Base-by-base conservation (phyloP, 2,113 vertebrate species). In the Rhinopomastus cyanomelas region DNA sequence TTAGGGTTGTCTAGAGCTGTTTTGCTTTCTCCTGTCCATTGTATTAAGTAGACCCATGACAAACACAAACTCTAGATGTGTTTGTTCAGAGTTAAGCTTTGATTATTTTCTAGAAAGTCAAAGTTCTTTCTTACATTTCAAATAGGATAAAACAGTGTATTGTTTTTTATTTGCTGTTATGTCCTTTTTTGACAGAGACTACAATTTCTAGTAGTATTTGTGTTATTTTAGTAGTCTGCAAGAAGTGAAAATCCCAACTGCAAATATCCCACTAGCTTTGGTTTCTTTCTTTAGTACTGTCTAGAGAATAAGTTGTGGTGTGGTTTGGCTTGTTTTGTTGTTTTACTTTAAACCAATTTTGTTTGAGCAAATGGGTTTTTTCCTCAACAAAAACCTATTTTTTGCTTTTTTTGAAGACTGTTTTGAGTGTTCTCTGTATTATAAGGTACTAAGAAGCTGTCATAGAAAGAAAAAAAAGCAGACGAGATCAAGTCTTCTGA, bases 301-400 rank as follows among this genome's bases (percentile, higher is more conserved):
- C 0, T 0, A 52, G 34, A 84, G 34, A 52, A 30, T 14, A 55
- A 36, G 2, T 29, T 53, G 9, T 3, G 1, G 21, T 77, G 52
- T 22, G 27, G 32, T 21, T 19, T 6, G 3, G 19, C 10, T 18
- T 3, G 3, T 1, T 5, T 29, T 30, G 15, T 26, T 36, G 0
- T 1, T 55, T 36, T 48, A 3, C 69, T 69, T 59, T 37, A 10
- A 64, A 84, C 9, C 11, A 19, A 16, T 82, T 74, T 53, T 2
- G 11, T 89, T 82, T 62, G 23, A 8, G 19, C 23, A 46, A 21
- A n/a, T n/a, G n/a, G n/a, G n/a, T n/a, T n/a, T n/a, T n/a, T n/a
- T n/a, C n/a, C n/a, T n/a, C n/a, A n/a, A n/a, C n/a, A n/a, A n/a
- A n/a, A n/a, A n/a, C n/a, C n/a, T n/a, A n/a, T n/a, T n/a, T n/a